Evolutionary conservation across 2,113 vertebrate genomes (phyloP).

Genomic region (Dunckerocampus dactyliophorus): DNA sequence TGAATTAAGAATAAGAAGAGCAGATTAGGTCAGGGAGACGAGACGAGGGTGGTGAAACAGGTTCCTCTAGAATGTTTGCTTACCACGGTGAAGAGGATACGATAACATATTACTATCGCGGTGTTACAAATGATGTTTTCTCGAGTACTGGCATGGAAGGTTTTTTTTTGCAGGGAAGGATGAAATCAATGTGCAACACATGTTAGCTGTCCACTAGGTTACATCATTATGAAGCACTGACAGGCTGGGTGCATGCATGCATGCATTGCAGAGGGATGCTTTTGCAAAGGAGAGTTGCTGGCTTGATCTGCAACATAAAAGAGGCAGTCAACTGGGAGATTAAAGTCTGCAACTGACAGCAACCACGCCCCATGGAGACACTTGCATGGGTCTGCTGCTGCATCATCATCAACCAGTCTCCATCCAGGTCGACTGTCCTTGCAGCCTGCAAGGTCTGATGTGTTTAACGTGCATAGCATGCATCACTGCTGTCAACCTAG

Average conservation of each 20-base stretch:
- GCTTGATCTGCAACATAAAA: background rate
- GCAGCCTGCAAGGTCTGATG: conserved; percentile 10
- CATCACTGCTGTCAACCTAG: background rate
- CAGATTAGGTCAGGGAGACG: conserved; percentile 25
- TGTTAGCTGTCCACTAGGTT: conserved; percentile 38
- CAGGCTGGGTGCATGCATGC: background rate
- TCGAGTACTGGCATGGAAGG: no score
- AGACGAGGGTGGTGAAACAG: background rate
- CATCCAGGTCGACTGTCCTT: conserved; percentile 40
- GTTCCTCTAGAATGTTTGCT: no score
- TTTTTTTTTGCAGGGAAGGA: conserved; percentile 13
- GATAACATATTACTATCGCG: background rate
- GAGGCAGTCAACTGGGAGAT: conserved; percentile 44
- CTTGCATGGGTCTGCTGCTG: conserved; percentile 27
- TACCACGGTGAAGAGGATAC: no score
- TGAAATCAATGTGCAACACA: conserved; percentile 44
- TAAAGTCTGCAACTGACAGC: conserved; percentile 26
- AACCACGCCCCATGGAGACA: conserved; percentile 65
- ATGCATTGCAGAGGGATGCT: conserved; percentile 4
- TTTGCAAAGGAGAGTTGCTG: background rate
- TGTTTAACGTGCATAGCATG: background rate
- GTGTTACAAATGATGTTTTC: no score
- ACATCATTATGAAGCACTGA: conserved; percentile 25
- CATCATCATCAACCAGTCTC: conserved; percentile 21
- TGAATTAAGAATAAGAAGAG: conserved; percentile 32